Conservation (phyloP, 2,113 vertebrate genomes). For the Plotosus lineatus region DNA sequence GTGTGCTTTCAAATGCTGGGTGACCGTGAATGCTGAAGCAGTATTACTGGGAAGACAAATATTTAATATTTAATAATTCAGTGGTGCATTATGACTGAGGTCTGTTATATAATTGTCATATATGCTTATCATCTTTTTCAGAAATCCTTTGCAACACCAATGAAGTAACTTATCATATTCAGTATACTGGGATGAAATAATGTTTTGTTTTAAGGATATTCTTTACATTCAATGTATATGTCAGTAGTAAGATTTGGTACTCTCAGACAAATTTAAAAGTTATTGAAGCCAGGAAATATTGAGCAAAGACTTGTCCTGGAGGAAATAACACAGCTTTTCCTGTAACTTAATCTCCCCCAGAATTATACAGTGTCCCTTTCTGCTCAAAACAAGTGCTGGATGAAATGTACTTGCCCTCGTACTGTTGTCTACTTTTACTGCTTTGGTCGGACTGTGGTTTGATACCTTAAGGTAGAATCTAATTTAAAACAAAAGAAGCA, state of each 20-base stretch:
- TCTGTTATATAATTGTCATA: background rate
- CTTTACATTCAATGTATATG: background rate
- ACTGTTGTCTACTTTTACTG: background rate
- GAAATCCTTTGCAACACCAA: background rate
- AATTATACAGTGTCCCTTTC: background rate
- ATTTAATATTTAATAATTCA: background rate
- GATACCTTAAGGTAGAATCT: background rate
- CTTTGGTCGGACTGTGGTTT: background rate
- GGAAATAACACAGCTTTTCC: background rate
- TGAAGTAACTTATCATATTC: background rate
- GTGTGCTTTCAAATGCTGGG: constrained; percentile 6
- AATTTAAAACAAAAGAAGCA: background rate
- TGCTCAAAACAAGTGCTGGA: background rate
- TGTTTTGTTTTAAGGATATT: background rate
- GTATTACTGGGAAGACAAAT: background rate
- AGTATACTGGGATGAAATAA: background rate
- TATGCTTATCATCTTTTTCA: background rate
- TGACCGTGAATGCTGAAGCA: background rate
- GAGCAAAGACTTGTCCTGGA: background rate
- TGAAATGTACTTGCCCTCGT: background rate
- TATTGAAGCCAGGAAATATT: background rate
- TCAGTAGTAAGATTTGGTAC: background rate
- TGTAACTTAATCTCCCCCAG: background rate
- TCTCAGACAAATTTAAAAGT: background rate
- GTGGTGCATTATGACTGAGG: background rate